Base-by-base conservation (phyloP, 2,113 vertebrate species). In the Todiramphus saurophagus region DNA sequence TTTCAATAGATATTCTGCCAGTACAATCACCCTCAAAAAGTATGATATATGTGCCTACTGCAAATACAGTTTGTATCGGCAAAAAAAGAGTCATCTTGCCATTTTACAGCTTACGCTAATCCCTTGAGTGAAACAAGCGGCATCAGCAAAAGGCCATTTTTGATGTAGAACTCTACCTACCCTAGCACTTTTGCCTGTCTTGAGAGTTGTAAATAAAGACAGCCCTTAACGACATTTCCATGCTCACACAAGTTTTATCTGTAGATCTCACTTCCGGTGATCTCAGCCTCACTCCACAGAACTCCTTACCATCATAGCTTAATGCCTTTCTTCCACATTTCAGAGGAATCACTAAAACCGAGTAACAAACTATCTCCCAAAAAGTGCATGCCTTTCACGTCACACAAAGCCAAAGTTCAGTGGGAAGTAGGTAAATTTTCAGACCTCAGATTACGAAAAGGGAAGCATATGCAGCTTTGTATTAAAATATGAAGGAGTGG, bases 171-270 rank as follows among this genome's bases (percentile, higher is more conserved):
- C 12, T 20, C 37, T 28, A 89, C n/a, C 35, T 76, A 73, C 63
- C 39, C 44, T 24, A 73, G 92, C 86, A 91, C 53, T 89, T 96
- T 55, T 39, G 62, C 66, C 69, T 66, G 27, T 59, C 76, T 12
- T 51, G 53, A 84, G 39, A 59, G 43, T 1, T 90, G 58, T 92
- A 95, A 96, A 96, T 92, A 92, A 95, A 21, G 53, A 77, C 9
- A 69, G 64, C 35, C 64, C 21, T 81, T 72, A 81, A 86, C 0
- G 27, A 68, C 83, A 76, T 58, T 60, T 87, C 56, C 63, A 84
- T 7, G 41, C 50, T 75, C 33, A 68, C 58, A 16, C 19, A 60
- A 81, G 44, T 89, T 94, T 81, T 90, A 93, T 4, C 19, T 9
- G 14, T 21, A 46, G 39, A 66, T 77, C 43, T 66, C 4, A 5